These are phyloP conservation scores for Coptodon bakossiorum DNA, from an alignment of 2,113 vertebrate genomes.

Conservation along the genomic window DNA sequence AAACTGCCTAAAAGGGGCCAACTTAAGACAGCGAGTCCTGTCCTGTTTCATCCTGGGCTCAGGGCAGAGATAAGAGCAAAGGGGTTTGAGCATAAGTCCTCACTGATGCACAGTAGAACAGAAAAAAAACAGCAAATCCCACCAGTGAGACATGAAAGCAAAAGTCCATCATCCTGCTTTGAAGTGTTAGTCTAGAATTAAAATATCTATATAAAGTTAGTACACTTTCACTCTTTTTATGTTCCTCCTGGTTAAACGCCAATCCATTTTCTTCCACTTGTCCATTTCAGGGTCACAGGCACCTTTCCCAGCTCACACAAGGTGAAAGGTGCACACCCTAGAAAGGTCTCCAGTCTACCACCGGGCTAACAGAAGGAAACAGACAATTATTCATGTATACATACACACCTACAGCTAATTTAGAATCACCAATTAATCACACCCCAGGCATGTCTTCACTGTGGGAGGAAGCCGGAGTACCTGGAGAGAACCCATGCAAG, in stretches of 20 bases:
- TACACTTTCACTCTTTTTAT: neutral
- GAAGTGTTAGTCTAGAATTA: neutral
- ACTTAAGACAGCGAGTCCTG: slow-evolving; percentile 22
- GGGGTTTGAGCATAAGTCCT: slow-evolving; percentile 12
- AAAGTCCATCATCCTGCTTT: neutral
- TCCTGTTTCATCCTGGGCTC: slow-evolving; percentile 31
- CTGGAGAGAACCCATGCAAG: neutral
- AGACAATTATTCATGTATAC: neutral
- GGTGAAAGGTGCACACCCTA: neutral
- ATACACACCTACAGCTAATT: neutral
- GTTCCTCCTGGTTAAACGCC: neutral
- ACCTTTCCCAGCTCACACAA: neutral
- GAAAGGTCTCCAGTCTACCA: neutral
- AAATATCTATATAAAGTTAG: neutral
- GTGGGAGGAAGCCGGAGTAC: neutral
- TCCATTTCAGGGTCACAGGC: neutral
- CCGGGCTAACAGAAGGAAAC: neutral
- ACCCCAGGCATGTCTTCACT: neutral
- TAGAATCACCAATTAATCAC: neutral
- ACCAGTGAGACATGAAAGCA: neutral
- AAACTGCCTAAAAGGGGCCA: slow-evolving; percentile 37
- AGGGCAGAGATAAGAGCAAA: slow-evolving; percentile 27
- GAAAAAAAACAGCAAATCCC: neutral
- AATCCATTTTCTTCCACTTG: neutral
- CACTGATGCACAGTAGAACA: slow-evolving; percentile 10